phyloP scores from a whole-genome alignment of 2,888 invertebrate species.

The Autographa pulchrina region DNA sequence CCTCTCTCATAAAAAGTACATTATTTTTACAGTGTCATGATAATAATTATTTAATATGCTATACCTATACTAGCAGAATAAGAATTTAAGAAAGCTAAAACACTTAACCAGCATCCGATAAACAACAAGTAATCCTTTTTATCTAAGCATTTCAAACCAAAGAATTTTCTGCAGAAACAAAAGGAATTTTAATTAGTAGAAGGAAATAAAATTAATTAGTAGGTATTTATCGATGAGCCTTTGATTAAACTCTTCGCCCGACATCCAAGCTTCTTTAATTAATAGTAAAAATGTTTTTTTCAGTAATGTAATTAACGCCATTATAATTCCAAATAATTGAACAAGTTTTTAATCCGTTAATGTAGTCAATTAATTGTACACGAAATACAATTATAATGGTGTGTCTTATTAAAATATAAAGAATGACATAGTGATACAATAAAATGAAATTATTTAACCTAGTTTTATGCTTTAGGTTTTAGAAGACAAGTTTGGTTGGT shows the following conservation, averaged over 20 bases:
- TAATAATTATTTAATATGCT: too few species aligned
- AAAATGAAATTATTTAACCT: constrained; percentile 48
- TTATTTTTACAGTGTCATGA: too few species aligned
- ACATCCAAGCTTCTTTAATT: constrained; percentile 70
- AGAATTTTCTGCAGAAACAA: constrained; percentile 40
- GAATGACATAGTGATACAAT: constrained; percentile 27
- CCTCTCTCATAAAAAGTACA: too few species aligned
- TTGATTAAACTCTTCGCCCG: constrained; percentile 72
- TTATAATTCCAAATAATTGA: constrained; percentile 50
- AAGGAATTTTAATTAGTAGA: constrained; percentile 64
- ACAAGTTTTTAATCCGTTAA: constrained; percentile 23
- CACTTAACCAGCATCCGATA: background rate
- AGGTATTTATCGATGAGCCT: constrained; percentile 73
- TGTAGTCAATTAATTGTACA: constrained; percentile 19
- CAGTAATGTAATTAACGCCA: constrained; percentile 59
- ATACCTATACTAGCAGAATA: too few species aligned
- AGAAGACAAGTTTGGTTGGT: constrained; percentile 39
- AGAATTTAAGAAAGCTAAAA: background rate
- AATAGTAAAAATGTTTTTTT: constrained; percentile 68
- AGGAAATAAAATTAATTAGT: constrained; percentile 72
- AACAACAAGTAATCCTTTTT: background rate
- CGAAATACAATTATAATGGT: constrained; percentile 17
- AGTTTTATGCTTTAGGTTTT: constrained; percentile 48
- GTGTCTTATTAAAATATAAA: constrained; percentile 26
- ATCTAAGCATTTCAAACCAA: constrained; percentile 30